Percentiles rank a stretch among this genome's conserved stretches.
Evolutionary conservation across 2,888 invertebrate genomes (phyloP).

Genomic region (Chymomyza amoena): DNA sequence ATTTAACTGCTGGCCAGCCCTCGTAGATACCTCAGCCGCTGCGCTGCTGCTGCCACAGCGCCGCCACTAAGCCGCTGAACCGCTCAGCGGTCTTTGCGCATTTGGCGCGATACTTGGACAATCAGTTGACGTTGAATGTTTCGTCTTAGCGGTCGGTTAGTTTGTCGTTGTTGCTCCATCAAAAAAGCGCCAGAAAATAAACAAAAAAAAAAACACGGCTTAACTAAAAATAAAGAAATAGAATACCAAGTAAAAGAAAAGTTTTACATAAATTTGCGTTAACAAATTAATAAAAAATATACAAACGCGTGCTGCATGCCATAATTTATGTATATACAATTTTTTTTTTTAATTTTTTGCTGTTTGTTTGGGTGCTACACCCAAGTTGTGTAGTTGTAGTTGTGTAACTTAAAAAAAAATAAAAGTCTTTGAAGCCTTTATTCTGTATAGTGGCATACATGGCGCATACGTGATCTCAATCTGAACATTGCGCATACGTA

Average conservation of each 20-base stretch:
- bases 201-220: background rate
- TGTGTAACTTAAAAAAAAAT: background rate
- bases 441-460: background rate
- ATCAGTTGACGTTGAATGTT: slow-evolving; percentile 75
- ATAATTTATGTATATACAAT: background rate
- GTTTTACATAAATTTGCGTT: slow-evolving; percentile 6
- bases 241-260: slow-evolving; percentile 3
- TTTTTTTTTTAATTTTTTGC: background rate
- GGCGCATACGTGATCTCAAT: background rate
- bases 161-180: slow-evolving; percentile 34
- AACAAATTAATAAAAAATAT: background rate
- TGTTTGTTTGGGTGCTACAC: background rate
- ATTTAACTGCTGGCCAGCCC: no score
- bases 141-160: slow-evolving; percentile 74
- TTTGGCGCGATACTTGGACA: slow-evolving; percentile 58
- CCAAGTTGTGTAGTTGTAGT: no score
- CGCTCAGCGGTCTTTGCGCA: slow-evolving; percentile 64
- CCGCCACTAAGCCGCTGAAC: background rate
- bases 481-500: slow-evolving; percentile 6
- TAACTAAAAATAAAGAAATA: slow-evolving; percentile 2
- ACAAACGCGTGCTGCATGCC: background rate
- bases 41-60: slow-evolving; percentile 2
- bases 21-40: background rate
- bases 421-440: background rate
- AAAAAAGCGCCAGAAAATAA: background rate